phyloP scores from a whole-genome alignment of 2,797 vertebrate species.

The Falco cherrug region DNA sequence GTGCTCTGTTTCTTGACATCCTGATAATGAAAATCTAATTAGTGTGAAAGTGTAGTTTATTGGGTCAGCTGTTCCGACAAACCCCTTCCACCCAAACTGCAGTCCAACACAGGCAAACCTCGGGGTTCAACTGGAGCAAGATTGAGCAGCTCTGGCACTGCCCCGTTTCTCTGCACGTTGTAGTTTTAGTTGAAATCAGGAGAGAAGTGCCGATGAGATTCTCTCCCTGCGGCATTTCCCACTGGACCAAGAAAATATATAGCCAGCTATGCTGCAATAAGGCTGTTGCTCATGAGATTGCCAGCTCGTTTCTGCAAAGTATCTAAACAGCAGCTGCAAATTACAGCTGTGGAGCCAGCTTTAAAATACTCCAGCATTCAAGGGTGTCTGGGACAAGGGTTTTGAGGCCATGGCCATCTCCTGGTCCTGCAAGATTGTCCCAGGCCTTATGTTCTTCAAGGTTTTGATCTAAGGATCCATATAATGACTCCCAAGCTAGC shows the following conservation, averaged over 20 bases:
- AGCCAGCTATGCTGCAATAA: neutral
- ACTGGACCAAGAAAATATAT: neutral
- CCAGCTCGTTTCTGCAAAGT: neutral
- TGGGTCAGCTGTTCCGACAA: neutral
- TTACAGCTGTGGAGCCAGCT: neutral
- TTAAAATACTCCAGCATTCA: neutral
- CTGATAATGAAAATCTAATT: conserved; percentile 10
- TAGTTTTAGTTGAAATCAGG: neutral
- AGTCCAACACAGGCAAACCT: neutral
- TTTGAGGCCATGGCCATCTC: neutral
- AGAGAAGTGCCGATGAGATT: neutral
- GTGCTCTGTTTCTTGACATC: neutral
- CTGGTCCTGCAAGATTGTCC: neutral
- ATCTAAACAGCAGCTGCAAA: neutral
- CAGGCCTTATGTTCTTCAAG: neutral
- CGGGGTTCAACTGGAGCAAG: neutral
- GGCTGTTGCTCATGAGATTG: neutral
- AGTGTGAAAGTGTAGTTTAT: neutral
- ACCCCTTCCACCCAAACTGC: neutral
- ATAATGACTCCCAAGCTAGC: neutral
- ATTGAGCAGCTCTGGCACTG: neutral
- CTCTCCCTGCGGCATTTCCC: neutral
- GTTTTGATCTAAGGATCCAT: conserved; percentile 1
- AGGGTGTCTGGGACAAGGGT: neutral
- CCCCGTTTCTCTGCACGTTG: neutral